Conservation (phyloP, 2,888 invertebrate genomes). For the Noctua comes region DNA sequence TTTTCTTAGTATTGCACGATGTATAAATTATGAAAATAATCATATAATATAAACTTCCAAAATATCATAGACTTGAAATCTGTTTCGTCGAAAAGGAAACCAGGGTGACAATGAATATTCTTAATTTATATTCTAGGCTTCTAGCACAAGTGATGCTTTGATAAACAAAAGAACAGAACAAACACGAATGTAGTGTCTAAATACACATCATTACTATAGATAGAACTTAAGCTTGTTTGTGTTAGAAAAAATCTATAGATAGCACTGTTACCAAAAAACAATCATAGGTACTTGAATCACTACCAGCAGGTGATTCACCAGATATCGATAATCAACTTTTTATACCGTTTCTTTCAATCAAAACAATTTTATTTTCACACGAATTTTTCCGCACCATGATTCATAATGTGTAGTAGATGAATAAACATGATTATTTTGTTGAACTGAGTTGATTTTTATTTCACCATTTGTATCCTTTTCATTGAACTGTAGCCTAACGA, state of each 20-base stretch:
- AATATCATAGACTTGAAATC: neutral
- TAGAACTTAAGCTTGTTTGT: constrained; percentile 20
- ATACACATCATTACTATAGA: constrained; percentile 1
- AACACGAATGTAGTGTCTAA: neutral
- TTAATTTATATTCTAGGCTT: constrained; percentile 1
- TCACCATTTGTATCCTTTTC: constrained; percentile 17
- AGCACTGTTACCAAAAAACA: constrained; percentile 35
- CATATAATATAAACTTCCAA: constrained; percentile 13
- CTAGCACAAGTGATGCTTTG: constrained; percentile 5
- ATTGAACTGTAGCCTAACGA: constrained; percentile 46
- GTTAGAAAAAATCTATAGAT: neutral
- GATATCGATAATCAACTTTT: constrained; percentile 47
- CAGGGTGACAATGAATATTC: constrained; percentile 1
- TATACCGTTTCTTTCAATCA: constrained; percentile 38
- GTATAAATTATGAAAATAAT: neutral
- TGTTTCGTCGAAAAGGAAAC: constrained; percentile 10
- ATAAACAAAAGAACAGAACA: neutral
- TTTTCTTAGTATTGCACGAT: neutral
- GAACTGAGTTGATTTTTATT: constrained; percentile 39
- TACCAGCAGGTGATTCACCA: constrained; percentile 47
- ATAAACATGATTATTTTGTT: constrained; percentile 54
- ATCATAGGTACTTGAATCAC: constrained; percentile 25
- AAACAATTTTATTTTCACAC: constrained; percentile 47
- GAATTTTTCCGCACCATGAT: constrained; percentile 44
- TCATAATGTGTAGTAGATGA: constrained; percentile 37